A percentile compares a stretch with the other conserved stretches of the same genome.
phyloP scores from a whole-genome alignment of 2,113 vertebrate genomes.

The Mesitornis unicolor region DNA sequence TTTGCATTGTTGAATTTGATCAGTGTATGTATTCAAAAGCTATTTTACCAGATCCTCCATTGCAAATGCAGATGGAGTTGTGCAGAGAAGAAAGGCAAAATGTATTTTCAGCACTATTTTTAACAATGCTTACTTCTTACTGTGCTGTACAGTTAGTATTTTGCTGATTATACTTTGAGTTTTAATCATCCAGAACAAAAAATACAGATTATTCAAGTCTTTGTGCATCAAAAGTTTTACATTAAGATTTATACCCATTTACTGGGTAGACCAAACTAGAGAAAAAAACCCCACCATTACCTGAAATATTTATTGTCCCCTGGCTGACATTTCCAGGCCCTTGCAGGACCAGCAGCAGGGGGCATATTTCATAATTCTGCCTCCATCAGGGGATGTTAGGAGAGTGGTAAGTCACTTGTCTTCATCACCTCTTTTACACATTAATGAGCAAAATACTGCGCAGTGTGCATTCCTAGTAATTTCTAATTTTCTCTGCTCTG shows the following conservation, averaged over 20 bases:
- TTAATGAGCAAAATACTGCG: not conserved
- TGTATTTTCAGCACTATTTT: not conserved
- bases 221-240: not conserved
- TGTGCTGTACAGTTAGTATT: not conserved
- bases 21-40: not conserved
- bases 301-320: not conserved
- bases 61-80: not conserved
- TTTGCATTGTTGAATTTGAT: not conserved
- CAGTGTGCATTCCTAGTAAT: not conserved
- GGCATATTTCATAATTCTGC: constrained; percentile 33
- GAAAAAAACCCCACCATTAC: not conserved
- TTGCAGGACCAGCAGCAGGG: constrained; percentile 14
- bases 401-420: constrained; percentile 21
- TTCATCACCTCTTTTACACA: not conserved
- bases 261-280: accelerated
- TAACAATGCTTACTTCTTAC: not conserved
- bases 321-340: not conserved
- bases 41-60: not conserved
- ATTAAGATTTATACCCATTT: not conserved
- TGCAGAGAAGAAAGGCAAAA: not conserved
- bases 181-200: not conserved
- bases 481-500: not conserved
- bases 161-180: not conserved
- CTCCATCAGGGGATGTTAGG: not conserved
- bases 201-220: not conserved